A percentile compares a stretch with the other conserved stretches of the same genome.
phyloP scores from a whole-genome alignment of 1,140 invertebrate genomes.

The Drepana arcuata region DNA sequence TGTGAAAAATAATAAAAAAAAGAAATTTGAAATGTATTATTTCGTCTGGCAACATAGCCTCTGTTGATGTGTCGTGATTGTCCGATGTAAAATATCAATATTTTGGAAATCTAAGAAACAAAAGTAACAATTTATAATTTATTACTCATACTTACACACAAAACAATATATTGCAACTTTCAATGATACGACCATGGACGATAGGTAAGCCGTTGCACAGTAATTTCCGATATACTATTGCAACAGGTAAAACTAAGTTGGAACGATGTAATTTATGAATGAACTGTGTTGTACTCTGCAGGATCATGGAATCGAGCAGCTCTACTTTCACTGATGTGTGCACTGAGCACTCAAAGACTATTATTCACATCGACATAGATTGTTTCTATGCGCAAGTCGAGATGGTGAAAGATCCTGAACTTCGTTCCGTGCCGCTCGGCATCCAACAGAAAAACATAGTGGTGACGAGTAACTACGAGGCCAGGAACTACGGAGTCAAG shows the following conservation, averaged over 20 bases:
- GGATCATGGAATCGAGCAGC: conserved; percentile 63
- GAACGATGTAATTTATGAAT: conserved; percentile 56
- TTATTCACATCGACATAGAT: conserved; percentile 85
- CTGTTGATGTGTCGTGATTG: conserved; percentile 71
- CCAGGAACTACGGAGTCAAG: conserved; percentile 78
- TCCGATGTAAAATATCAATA: conserved; percentile 65
- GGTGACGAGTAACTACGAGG: conserved; percentile 86
- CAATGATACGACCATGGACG: conserved; percentile 45
- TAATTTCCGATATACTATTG: conserved; percentile 27
- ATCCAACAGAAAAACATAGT: conserved; percentile 86
- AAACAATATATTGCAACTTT: conserved; percentile 39
- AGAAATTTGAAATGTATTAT: conserved; percentile 13
- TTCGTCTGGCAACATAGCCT: conserved; percentile 37
- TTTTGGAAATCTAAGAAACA: conserved; percentile 64
- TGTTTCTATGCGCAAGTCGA: conserved; percentile 90
- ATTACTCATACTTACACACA: conserved; percentile 40
- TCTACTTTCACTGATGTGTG: conserved; percentile 41
- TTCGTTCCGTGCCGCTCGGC: conserved; percentile 78
- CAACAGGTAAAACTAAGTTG: conserved; percentile 56
- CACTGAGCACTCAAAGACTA: conserved; percentile 73
- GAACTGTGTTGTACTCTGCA: conserved; percentile 53
- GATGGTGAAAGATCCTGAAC: conserved; percentile 78
- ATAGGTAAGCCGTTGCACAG: conserved; percentile 44
- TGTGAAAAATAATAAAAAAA: no score
- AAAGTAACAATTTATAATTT: conserved; percentile 39